A percentile compares a stretch with the other conserved stretches of the same genome.
These are phyloP conservation scores for Drosophila bunnanda DNA, from an alignment of 2,888 invertebrate genomes.

Conservation along the genomic window DNA sequence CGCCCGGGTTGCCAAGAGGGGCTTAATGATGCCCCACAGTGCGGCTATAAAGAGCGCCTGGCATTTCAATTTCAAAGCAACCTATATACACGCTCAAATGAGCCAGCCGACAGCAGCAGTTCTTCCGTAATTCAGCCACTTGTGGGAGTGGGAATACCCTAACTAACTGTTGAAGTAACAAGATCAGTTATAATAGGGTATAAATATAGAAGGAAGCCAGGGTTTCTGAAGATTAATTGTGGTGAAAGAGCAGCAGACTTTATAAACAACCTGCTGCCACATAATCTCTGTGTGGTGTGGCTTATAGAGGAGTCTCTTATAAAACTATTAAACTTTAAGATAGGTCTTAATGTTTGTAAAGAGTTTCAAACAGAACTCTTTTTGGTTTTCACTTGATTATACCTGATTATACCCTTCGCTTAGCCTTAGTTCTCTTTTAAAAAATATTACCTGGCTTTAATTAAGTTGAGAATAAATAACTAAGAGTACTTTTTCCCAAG, in stretches of 20 bases:
- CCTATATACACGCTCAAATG: slow-evolving; percentile 46
- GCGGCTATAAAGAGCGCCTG: slow-evolving; percentile 70
- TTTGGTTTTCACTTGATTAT: too few relatives aligned
- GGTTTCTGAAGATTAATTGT: background rate
- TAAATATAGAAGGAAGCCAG: background rate
- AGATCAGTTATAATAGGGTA: too few relatives aligned
- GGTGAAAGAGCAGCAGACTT: background rate
- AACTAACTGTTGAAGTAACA: background rate
- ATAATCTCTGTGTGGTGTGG: background rate
- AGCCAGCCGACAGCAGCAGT: slow-evolving; percentile 16
- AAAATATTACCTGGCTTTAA: fast-evolving
- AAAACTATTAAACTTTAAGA: background rate
- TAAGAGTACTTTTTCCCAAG: background rate
- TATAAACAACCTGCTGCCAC: background rate
- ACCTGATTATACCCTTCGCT: too few relatives aligned
- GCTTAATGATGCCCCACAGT: slow-evolving; percentile 74
- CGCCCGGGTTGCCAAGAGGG: slow-evolving; percentile 59
- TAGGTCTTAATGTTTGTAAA: too few relatives aligned
- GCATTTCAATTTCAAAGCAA: slow-evolving; percentile 74
- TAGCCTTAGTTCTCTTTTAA: background rate
- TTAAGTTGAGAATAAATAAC: background rate
- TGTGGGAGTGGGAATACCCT: slow-evolving; percentile 19
- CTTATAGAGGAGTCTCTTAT: background rate
- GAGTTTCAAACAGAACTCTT: too few relatives aligned
- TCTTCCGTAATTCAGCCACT: slow-evolving; percentile 4